Evolutionary conservation across 1,140 invertebrate species (phyloP).

Genomic region (Babylonia areolata): DNA sequence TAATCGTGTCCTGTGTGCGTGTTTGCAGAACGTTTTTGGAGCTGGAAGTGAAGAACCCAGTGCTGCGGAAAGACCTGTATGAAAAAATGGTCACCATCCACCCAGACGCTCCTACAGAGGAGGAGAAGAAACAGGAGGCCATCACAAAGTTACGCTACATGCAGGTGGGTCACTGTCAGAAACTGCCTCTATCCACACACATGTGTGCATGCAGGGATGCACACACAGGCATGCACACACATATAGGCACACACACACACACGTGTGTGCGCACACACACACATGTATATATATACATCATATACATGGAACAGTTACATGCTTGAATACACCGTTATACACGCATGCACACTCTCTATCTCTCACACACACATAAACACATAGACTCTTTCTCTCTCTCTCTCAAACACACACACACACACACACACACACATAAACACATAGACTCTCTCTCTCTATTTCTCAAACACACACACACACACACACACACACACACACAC

Average conservation of each 20-base stretch:
- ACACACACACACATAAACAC: not conserved
- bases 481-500: too few species aligned
- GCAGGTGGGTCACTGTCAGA: constrained; percentile 92
- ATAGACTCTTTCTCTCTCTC: too few species aligned
- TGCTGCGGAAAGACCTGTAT: constrained; percentile 88
- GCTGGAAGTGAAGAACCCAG: constrained; percentile 89
- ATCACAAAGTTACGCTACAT: constrained; percentile 97
- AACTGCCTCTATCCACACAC: too few species aligned
- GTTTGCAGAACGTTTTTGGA: constrained; percentile 89
- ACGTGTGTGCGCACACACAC: not conserved
- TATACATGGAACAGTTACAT: too few species aligned
- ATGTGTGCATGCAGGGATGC: too few species aligned
- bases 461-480: not conserved
- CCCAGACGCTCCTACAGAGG: constrained; percentile 89
- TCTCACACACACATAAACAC: too few species aligned
- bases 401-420: not conserved
- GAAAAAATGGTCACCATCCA: constrained; percentile 98
- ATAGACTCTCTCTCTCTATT: not conserved
- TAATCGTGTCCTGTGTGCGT: too few species aligned
- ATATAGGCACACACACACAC: not conserved
- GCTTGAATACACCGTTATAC: too few species aligned
- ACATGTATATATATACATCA: not conserved
- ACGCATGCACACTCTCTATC: too few species aligned
- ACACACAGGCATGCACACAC: not conserved
- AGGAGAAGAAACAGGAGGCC: constrained; percentile 91